Conservation (phyloP, 2,113 vertebrate genomes). For the Sinosuthora webbiana region DNA sequence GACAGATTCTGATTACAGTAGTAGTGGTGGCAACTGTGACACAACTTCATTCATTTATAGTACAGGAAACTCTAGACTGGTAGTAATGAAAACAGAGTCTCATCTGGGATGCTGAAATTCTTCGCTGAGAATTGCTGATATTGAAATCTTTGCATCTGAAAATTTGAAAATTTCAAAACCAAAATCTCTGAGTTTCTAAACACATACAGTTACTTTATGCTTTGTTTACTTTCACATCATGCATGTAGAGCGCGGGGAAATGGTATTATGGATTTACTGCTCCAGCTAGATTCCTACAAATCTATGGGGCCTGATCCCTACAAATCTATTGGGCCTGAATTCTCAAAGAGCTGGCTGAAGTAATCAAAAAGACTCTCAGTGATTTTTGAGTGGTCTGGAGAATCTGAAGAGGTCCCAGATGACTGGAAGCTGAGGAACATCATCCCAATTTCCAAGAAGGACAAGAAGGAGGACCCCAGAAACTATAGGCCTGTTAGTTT, state of each 20-base stretch:
- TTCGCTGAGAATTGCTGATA: neutral
- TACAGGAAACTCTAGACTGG: neutral
- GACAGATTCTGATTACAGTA: neutral
- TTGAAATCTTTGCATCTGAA: neutral
- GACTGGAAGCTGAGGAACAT: neutral
- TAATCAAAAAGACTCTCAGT: neutral
- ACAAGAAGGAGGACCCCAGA: neutral
- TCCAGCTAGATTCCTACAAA: neutral
- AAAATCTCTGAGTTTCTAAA: neutral
- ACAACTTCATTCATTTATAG: neutral
- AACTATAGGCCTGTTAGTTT: neutral
- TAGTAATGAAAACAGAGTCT: neutral
- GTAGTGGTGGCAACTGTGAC: neutral
- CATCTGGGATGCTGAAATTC: neutral
- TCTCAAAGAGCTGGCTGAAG: neutral
- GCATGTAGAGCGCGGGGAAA: neutral
- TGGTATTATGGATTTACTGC: neutral
- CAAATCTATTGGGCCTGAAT: neutral
- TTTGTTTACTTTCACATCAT: neutral
- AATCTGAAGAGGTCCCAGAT: neutral
- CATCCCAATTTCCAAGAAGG: neutral
- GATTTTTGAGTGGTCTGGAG: neutral
- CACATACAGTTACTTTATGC: neutral
- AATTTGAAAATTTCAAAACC: neutral
- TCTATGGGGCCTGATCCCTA: neutral